phyloP scores from a whole-genome alignment of 2,888 invertebrate genomes.

The Drosophila ochracea region DNA sequence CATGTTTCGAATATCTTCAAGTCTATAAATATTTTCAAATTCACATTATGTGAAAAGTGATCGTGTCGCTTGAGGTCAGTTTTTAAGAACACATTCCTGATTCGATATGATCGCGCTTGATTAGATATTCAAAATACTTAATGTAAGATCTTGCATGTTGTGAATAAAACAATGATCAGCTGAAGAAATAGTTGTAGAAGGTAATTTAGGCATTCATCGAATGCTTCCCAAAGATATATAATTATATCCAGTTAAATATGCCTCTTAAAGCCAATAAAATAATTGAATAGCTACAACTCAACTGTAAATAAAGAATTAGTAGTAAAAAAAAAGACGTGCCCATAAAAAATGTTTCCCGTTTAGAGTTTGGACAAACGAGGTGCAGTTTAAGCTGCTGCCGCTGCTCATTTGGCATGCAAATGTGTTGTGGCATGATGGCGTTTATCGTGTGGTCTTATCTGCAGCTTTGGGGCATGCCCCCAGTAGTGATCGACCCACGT shows the following conservation, averaged over 20 bases:
- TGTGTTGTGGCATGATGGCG: constrained; percentile 30
- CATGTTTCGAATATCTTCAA: neutral
- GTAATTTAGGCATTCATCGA: neutral
- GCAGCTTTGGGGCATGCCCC: constrained; percentile 43
- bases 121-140: neutral
- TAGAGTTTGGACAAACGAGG: constrained; percentile 6
- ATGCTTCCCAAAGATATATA: neutral
- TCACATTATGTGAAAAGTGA: neutral
- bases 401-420: constrained; percentile 60
- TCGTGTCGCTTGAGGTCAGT: neutral
- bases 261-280: neutral
- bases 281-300: neutral
- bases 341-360: neutral
- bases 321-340: neutral
- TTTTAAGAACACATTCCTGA: neutral
- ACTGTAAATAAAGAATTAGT: neutral
- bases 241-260: neutral
- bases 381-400: constrained; percentile 9
- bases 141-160: neutral
- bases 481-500: constrained; percentile 23
- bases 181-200: neutral
- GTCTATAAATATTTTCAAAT: neutral
- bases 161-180: neutral
- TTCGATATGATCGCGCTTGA: neutral
- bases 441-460: constrained; percentile 46